These are phyloP conservation scores for Neopelma chrysocephalum DNA, from an alignment of 2,797 vertebrate species.

Conservation along the genomic window DNA sequence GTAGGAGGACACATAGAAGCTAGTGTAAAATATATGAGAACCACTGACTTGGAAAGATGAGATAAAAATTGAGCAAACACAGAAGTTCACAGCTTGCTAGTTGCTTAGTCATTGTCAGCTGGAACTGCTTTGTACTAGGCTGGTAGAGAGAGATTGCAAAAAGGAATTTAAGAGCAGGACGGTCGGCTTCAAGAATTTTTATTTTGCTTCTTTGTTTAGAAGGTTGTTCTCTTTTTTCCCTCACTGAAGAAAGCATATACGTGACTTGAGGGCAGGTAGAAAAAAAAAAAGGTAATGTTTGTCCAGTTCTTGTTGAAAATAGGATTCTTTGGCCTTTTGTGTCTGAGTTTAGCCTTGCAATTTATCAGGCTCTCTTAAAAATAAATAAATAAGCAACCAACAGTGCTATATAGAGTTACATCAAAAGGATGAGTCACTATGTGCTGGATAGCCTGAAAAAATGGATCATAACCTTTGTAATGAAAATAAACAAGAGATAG, in stretches of 20 bases:
- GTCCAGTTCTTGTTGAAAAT: not conserved
- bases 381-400: not conserved
- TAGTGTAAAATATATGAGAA: not conserved
- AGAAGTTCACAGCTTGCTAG: not conserved
- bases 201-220: not conserved
- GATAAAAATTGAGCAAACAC: not conserved
- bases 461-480: not conserved
- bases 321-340: not conserved
- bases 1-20: not conserved
- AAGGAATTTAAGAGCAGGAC: not conserved
- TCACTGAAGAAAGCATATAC: not conserved
- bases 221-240: not conserved
- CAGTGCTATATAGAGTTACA: not conserved
- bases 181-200: not conserved
- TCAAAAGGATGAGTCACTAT: not conserved
- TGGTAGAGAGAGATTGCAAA: not conserved
- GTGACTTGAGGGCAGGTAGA: not conserved
- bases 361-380: not conserved
- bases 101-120: constrained; percentile 11
- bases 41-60: not conserved
- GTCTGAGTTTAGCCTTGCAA: not conserved
- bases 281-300: not conserved
- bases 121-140: not conserved
- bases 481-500: not conserved
- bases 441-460: not conserved